Base-by-base conservation (phyloP, 2,888 invertebrate species). In the Plebejus melissa region DNA sequence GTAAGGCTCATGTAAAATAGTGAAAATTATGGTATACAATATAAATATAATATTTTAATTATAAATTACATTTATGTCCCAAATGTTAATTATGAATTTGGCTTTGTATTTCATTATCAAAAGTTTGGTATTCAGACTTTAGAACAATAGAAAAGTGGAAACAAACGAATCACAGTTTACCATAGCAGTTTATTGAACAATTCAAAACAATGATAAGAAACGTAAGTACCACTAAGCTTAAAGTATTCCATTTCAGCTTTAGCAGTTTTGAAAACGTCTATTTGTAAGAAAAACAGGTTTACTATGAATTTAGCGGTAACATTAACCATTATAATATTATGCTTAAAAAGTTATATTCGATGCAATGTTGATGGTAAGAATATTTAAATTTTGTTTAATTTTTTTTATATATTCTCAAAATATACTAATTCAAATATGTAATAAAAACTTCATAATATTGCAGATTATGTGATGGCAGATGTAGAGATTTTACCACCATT, bases 281-380 rank as follows among this genome's bases (percentile, higher is more conserved):
- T 13, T 28, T 16, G 6, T 5, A 72, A 36, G n/a, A 28, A 69
- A 54, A 50, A 28, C 22, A 36, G 75, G 60, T 22, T 60, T 41
- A 70, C 50, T 71, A 80, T 79, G 79, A 77, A 77, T 58, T 38
- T 71, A 38, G 41, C 72, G 36, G 76, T 80, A 71, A 78, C 85
- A 77, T 78, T 81, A 72, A 76, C 54, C 54, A 54, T 81, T 75
- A 77, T 78, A 5, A 65, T 36, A 70, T 76, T 82, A 79, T 79
- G 80, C 76, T 76, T 83, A 22, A 78, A 85, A 46, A 83, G 79
- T 78, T 78, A 76, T 11, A 81, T 83, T 75, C 79, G 81, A 74
- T 83, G 88, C 81, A 81, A 81, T 76, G 85, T 86, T 13, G 86
- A 86, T 60, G 88, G 90, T 91, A 84, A 89, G 89, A 87, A n/a